A percentile compares a stretch with the other conserved stretches of the same genome.
Conservation (phyloP, 2,113 vertebrate species). For the Budorcas taxicolor region DNA sequence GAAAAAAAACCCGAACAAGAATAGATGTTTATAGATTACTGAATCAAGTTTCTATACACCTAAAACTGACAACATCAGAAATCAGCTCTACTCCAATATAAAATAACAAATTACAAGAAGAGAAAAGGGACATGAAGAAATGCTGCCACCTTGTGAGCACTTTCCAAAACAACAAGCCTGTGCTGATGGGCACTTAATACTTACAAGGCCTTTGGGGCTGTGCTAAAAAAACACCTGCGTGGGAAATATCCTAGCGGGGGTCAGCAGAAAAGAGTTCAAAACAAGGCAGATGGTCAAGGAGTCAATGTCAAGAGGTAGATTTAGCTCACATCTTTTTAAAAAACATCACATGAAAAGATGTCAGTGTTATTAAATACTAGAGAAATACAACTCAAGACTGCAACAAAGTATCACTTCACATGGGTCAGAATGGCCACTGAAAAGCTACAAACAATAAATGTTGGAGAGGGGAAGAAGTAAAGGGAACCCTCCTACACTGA, state of each 20-base stretch:
- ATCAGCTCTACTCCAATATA: background rate
- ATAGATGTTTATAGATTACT: background rate
- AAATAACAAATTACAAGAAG: background rate
- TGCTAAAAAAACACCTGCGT: background rate
- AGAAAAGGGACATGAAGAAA: background rate
- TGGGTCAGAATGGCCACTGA: background rate
- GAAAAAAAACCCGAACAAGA: background rate
- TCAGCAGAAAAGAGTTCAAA: background rate
- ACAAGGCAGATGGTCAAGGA: background rate
- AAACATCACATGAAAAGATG: background rate
- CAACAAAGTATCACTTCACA: background rate
- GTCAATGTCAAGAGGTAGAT: background rate
- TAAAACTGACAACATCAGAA: background rate
- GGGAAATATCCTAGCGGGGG: fast-evolving
- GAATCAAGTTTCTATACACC: background rate
- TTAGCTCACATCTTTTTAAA: background rate
- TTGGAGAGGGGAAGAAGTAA: background rate
- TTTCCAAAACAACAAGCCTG: background rate
- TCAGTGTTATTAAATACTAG: background rate
- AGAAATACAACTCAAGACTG: background rate
- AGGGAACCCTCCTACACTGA: background rate
- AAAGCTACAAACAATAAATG: background rate
- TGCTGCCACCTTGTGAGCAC: background rate
- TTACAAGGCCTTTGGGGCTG: background rate
- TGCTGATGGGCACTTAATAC: background rate